Conservation (phyloP, 2,113 vertebrate genomes). For the Anolis carolinensis region DNA sequence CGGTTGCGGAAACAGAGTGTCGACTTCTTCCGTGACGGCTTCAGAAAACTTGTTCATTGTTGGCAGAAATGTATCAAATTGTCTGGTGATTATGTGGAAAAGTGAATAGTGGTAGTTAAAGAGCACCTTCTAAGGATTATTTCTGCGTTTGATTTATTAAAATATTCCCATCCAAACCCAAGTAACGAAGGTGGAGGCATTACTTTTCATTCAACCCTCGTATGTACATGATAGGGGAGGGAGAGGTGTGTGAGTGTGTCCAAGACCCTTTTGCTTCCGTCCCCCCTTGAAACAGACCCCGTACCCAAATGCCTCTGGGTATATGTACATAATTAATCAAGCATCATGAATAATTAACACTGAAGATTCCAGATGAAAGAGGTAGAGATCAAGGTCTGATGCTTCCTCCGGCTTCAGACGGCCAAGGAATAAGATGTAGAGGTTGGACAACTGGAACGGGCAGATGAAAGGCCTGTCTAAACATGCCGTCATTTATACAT, state of each 20-base stretch:
- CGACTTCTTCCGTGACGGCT: too few relatives aligned
- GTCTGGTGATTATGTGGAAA: too few relatives aligned
- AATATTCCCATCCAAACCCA: too few relatives aligned
- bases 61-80: too few relatives aligned
- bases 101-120: too few relatives aligned
- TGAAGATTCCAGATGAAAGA: not conserved
- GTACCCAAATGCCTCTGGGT: not conserved
- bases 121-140: too few relatives aligned
- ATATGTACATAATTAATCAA: slow-evolving; percentile 9
- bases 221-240: too few relatives aligned
- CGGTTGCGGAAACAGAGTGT: too few relatives aligned
- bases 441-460: not conserved
- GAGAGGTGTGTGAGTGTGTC: not conserved
- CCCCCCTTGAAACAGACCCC: not conserved
- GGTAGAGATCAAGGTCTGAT: not conserved
- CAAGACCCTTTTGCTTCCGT: not conserved
- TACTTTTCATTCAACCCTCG: too few relatives aligned
- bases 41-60: too few relatives aligned
- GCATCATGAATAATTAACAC: slow-evolving; percentile 4
- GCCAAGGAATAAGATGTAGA: not conserved
- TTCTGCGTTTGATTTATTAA: too few relatives aligned
- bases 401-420: not conserved
- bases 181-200: too few relatives aligned
- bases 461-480: not conserved
- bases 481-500: not conserved